phyloP scores from a whole-genome alignment of 2,888 invertebrate species.

The Protophormia terraenovae region DNA sequence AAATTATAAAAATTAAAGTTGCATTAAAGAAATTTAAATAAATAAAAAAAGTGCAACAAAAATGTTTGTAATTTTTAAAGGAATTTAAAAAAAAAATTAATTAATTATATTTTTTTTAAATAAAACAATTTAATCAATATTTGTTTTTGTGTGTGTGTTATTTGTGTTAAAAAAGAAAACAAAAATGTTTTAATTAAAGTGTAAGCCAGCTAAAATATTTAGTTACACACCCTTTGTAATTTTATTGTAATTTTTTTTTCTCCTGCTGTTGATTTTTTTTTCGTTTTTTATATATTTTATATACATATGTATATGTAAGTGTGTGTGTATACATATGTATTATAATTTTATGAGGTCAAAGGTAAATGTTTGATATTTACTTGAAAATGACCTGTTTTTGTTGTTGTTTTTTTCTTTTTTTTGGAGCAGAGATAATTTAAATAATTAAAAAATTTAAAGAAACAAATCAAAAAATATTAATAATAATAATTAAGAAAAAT shows the following conservation, averaged over 20 bases:
- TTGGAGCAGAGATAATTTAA: too few species aligned
- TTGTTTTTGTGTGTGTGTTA: too few species aligned
- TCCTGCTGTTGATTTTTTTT: slow-evolving; percentile 20
- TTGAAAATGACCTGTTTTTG: slow-evolving; percentile 13
- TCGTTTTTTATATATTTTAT: background rate
- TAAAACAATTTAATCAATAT: too few species aligned
- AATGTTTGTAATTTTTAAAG: too few species aligned
- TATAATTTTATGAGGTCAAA: slow-evolving; percentile 63
- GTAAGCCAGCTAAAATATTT: slow-evolving; percentile 23
- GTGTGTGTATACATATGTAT: background rate
- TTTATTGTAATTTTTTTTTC: slow-evolving; percentile 16
- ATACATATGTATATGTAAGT: background rate
- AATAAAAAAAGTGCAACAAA: too few species aligned
- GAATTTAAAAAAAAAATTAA: too few species aligned
- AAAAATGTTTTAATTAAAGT: slow-evolving; percentile 24
- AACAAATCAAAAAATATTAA: background rate
- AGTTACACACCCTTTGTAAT: slow-evolving; percentile 63
- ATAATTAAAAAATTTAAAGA: background rate
- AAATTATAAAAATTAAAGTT: slow-evolving; percentile 16
- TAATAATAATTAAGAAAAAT: too few species aligned
- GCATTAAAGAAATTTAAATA: background rate
- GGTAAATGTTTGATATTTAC: slow-evolving; percentile 58
- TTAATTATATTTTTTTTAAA: too few species aligned
- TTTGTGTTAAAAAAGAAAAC: slow-evolving; percentile 14
- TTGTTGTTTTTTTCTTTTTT: background rate